Conservation (phyloP, 2,113 vertebrate species). For the Coturnix japonica region DNA sequence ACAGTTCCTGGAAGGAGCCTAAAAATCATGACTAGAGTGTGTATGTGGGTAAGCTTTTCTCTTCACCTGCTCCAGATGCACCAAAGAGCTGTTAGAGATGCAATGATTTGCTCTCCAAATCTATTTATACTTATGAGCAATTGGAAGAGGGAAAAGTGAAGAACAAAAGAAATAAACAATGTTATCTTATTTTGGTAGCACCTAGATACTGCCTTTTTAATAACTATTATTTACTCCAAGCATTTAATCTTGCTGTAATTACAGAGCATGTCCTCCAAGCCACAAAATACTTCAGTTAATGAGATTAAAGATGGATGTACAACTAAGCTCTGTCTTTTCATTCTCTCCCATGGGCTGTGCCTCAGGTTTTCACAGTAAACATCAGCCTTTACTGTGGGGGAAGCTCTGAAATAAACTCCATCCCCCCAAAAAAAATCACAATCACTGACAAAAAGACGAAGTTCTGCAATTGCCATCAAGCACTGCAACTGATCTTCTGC, state of each 20-base stretch:
- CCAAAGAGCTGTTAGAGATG: background rate
- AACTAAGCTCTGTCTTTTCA: background rate
- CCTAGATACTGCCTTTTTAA: slow-evolving; percentile 44
- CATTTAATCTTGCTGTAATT: slow-evolving; percentile 53
- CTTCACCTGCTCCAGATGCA: background rate
- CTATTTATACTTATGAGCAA: background rate
- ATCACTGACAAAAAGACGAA: background rate
- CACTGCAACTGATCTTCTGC: background rate
- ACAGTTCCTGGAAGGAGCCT: slow-evolving; percentile 24
- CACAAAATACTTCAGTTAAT: background rate
- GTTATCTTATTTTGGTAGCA: background rate
- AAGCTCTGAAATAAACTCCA: background rate
- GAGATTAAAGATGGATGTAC: slow-evolving; percentile 46
- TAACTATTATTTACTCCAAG: slow-evolving; percentile 54
- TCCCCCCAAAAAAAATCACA: background rate
- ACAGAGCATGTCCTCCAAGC: background rate
- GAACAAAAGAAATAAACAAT: background rate
- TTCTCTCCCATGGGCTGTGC: background rate
- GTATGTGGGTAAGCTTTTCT: background rate
- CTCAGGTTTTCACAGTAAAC: background rate
- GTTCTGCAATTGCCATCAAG: background rate
- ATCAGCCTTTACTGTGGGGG: background rate
- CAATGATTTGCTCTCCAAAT: background rate
- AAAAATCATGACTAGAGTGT: background rate
- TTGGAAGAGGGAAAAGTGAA: background rate